A percentile compares a stretch with the other conserved stretches of the same genome.
Evolutionary conservation across 2,888 invertebrate genomes (phyloP).

Genomic region (Oxyteleia sp.): DNA sequence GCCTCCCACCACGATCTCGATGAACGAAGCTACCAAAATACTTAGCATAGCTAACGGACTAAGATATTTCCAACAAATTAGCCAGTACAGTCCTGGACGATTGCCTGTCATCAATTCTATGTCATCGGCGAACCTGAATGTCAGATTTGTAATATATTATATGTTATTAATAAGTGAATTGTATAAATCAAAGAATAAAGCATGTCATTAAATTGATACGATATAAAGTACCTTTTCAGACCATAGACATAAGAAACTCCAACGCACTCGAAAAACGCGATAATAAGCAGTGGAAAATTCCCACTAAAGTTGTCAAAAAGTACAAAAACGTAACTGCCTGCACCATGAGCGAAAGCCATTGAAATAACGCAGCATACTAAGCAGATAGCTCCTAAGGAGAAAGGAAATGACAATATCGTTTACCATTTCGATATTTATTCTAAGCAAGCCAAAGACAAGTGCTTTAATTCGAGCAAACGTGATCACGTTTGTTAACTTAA

Average conservation of each 20-base stretch:
- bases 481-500: background rate
- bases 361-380: slow-evolving; percentile 94
- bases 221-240: slow-evolving; percentile 91
- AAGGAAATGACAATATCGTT: slow-evolving; percentile 18
- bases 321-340: slow-evolving; percentile 97
- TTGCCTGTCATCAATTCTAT: slow-evolving; percentile 98
- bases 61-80: slow-evolving; percentile 97
- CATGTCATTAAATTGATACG: background rate
- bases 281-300: slow-evolving; percentile 96
- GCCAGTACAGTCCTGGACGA: slow-evolving; percentile 96
- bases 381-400: slow-evolving; percentile 90
- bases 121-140: slow-evolving; percentile 96
- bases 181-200: background rate
- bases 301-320: slow-evolving; percentile 98
- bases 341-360: slow-evolving; percentile 96
- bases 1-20: slow-evolving; percentile 93
- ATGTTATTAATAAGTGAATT: background rate
- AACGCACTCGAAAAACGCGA: slow-evolving; percentile 97
- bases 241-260: slow-evolving; percentile 98
- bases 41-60: slow-evolving; percentile 96
- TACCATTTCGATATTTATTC: slow-evolving; percentile 1
- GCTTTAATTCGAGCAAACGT: no score
- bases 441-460: slow-evolving; percentile 18
- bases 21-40: slow-evolving; percentile 94
- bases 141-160: background rate